Base-by-base conservation (phyloP, 2,888 invertebrate species). In the Caenorhabditis sp. region DNA sequence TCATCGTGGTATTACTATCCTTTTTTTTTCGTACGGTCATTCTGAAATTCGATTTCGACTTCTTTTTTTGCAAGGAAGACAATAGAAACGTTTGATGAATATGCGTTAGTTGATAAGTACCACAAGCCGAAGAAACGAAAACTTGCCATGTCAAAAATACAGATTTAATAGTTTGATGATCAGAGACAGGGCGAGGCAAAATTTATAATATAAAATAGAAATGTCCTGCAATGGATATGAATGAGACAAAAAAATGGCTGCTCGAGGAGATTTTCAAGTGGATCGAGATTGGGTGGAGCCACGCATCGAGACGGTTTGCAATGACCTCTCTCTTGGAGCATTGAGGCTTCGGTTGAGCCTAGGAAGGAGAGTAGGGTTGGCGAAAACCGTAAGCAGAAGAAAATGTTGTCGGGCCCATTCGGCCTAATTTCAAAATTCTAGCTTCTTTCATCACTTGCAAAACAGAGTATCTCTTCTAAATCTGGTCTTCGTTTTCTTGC, bases 21-120 rank as follows among this genome's bases (percentile, higher is more conserved):
- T 56, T 83, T 73, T 82, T 86, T 79, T 74, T 86, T 86, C 76
- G 77, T 61, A 82, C 73, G 35, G 82, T 82, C 82, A 82, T 82
- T 59, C 76, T 76, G 76, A 44, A 81, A 81, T n/a, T n/a, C n/a
- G n/a, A n/a, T n/a, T n/a, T n/a, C n/a, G n/a, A n/a, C n/a, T n/a
- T n/a, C n/a, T 44, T 35, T 7, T 14, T n/a, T 44, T 44, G 14
- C 1, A 3, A 2, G 16, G 44, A 16, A 44, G 16, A 2, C 44
- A 16, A n/a, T n/a, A 44, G 44, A 44, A 7, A 14, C 2, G 16
- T 44, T 0, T 5, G 1, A 5, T 44, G 16, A 44, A 19, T 19
- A 19, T 2, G n/a, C 19, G 47, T 38, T 38, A 38, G 38, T 38
- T 10, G 38, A 49, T 0, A 19, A 49, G 4, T 47, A 6, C n/a